Evolutionary conservation across 53 echinoderm and acorn worm species (phyloP).

Genomic region (Hippasteria phrygiana): DNA sequence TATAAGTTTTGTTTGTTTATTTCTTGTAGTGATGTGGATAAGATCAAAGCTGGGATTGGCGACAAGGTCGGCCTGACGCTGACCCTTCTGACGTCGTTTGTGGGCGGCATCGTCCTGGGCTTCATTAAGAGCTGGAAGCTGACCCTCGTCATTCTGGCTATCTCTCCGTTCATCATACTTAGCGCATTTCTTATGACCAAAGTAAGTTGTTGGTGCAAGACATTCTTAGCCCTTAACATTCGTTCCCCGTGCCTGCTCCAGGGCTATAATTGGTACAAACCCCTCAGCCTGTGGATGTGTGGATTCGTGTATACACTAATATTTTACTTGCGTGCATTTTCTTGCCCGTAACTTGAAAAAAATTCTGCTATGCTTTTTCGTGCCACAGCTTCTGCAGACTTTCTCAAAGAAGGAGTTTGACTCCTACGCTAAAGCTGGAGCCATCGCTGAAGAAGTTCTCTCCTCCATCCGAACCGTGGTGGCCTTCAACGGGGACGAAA

Average conservation of each 20-base stretch:
- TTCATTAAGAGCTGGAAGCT: slow-evolving; percentile 91
- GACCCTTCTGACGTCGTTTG: slow-evolving; percentile 70
- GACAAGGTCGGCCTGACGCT: slow-evolving; percentile 86
- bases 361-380: too few relatives aligned
- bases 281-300: too few relatives aligned
- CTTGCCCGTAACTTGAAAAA: too few relatives aligned
- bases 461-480: slow-evolving; percentile 91
- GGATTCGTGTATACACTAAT: too few relatives aligned
- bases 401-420: slow-evolving; percentile 82
- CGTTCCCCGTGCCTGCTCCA: too few relatives aligned
- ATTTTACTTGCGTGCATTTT: too few relatives aligned
- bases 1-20: slow-evolving; percentile 20
- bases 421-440: slow-evolving; percentile 94
- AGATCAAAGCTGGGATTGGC: slow-evolving; percentile 87
- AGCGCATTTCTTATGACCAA: slow-evolving; percentile 29
- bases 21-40: slow-evolving; percentile 84
- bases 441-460: slow-evolving; percentile 93
- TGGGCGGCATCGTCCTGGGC: slow-evolving; percentile 82
- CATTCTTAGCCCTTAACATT: too few relatives aligned
- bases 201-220: slow-evolving; percentile 26
- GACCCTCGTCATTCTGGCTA: slow-evolving; percentile 84
- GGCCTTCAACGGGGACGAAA: slow-evolving; percentile 91
- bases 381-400: slow-evolving; percentile 74
- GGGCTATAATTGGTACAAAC: too few relatives aligned
- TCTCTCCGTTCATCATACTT: slow-evolving; percentile 72